phyloP scores from a whole-genome alignment of 2,888 invertebrate genomes.

The Ferdinandea cuprea region DNA sequence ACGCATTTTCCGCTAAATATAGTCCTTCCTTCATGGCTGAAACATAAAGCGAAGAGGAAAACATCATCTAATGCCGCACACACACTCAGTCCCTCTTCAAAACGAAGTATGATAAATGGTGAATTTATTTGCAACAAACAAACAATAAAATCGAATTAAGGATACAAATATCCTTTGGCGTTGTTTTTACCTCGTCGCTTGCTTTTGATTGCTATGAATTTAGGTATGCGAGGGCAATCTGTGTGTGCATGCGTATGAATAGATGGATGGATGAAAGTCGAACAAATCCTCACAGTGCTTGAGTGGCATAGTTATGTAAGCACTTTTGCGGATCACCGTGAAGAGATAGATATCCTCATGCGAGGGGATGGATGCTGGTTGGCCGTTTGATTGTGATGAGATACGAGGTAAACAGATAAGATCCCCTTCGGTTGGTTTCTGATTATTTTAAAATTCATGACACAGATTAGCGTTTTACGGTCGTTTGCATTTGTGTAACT shows the following conservation, averaged over 20 bases:
- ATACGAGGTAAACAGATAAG: constrained; percentile 1
- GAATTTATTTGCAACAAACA: constrained; percentile 75
- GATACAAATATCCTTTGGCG: constrained; percentile 68
- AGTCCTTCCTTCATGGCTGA: constrained; percentile 10
- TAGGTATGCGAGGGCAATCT: constrained; percentile 18
- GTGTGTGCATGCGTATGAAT: constrained; percentile 1
- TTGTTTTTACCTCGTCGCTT: constrained; percentile 59
- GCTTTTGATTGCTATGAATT: constrained; percentile 36
- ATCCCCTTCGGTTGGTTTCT: constrained; percentile 55
- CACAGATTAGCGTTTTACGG: constrained; percentile 82
- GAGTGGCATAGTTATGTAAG: constrained; percentile 31
- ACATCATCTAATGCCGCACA: neutral
- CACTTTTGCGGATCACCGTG: constrained; percentile 70
- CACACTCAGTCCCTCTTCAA: constrained; percentile 43
- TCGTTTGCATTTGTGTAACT: constrained; percentile 80
- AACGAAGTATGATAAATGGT: constrained; percentile 66
- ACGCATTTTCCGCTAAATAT: constrained; percentile 62
- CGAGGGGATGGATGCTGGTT: constrained; percentile 22
- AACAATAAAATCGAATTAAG: constrained; percentile 75
- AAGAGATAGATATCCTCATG: constrained; percentile 62
- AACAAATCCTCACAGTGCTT: neutral
- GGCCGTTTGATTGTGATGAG: no score
- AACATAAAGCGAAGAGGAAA: constrained; percentile 18
- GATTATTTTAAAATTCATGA: constrained; percentile 72
- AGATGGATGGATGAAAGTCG: constrained; percentile 17